Evolutionary conservation across 2,888 invertebrate species (phyloP), one percentile per base, ranked within the genome.

Genomic region (Odontocerum albicorne): DNA sequence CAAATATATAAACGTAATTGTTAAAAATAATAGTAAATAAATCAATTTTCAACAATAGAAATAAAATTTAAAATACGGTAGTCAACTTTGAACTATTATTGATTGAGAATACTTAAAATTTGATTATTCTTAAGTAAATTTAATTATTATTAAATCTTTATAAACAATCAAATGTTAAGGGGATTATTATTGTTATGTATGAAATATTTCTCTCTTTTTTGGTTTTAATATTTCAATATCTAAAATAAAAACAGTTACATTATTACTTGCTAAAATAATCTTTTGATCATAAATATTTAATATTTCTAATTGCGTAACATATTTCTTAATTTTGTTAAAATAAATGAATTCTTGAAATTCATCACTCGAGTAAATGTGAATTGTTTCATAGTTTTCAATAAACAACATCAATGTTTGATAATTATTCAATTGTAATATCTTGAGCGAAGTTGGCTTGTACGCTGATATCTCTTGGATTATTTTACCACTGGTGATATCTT

Each of bases 391-490:
- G 15, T 55, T 42, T 42, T 59, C 59, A 12, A 55, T 47, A 20
- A 51, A 59, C 13, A 55, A 8, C 3, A 59, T 17, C 10, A 59
- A 7, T 15, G 51, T 59, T 38, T 55, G 51, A 20, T 51, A 32
- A 22, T 46, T 47, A 10, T 55, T 36, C 3, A 55, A 17, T 35
- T 51, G 55, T 7, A 59, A 12, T 2, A 54, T 38, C 20, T 40
- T 64, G 19, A 84, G 65, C 2, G 74, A 75, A 12, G 72, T 71
- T 3, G 84, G 81, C 55, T 71, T 73, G 3, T 69, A 68, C 0
- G 76, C 69, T 3, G 69, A 63, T 47, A 85, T 70, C 43, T 75
- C 75, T 61, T 84, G 82, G 59, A 78, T 73, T 13, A 83, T 62
- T 40, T 69, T 71, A 2, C 73, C 78, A 10, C 66, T 66, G 4